Base-by-base conservation (phyloP, 1,140 invertebrate genomes). In the Centruroides vittatus region DNA sequence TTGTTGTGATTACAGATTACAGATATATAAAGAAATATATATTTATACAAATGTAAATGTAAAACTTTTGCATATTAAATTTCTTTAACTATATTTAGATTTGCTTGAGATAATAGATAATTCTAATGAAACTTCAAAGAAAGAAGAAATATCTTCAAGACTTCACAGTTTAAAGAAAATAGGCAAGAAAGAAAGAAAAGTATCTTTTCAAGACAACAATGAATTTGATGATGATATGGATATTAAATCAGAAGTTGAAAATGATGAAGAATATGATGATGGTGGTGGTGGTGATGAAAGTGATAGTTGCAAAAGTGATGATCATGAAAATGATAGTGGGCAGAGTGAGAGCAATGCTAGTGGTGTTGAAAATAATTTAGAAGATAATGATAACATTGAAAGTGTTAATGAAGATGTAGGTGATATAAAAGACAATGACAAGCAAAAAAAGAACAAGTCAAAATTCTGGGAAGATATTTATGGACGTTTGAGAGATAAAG, bases 381-480 rank as follows among this genome's bases (percentile, higher is more conserved):
- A 58, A 10, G 55, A 60, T 49, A n/a, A 47, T 36, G 62, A 64
- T 8, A 53, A 41, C 0, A 57, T 57, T 36, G n/a, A 61, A 51
- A 51, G 47, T 41, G 36, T 47, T 53, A 50, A 35, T n/a, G 49
- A 46, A 55, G 58, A 11, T 35, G 53, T 41, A 35, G 49, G 64
- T 36, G 35, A 65, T 10, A 57, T 52, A 54, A 53, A 64, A 34
- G 55, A 54, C 50, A 41, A 56, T 2, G 61, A 60, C 35, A 64
- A 70, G 50, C 57, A 57, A 63, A 62, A 61, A 36, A 61, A 57
- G 34, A 53, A 62, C 48, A 67, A 73, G 52, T 64, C 68, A 4
- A 66, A 74, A 41, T 41, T 75, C 36, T 90, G 86, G 81, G 91
- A 96, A 79, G 93, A 97, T 77, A 96, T 97, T 71, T 97, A 97